Conservation (phyloP, 1,140 invertebrate genomes). For the Diorhabda carinulata region DNA sequence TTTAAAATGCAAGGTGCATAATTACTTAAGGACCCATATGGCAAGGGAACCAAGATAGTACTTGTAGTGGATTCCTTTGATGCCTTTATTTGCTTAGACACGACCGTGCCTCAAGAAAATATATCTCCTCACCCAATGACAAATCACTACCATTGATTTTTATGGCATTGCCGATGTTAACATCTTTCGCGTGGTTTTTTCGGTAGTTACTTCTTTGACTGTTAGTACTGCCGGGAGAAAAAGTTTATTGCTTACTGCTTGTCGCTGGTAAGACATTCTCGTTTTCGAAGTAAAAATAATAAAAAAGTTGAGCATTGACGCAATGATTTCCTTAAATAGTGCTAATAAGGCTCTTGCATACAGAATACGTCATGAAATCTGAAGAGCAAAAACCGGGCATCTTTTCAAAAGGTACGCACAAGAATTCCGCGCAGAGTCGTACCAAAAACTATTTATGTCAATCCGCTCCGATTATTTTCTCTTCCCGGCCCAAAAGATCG, state of each 20-base stretch:
- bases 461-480: background rate
- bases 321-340: constrained; percentile 41
- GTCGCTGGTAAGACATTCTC: constrained; percentile 30
- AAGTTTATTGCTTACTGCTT: constrained; percentile 35
- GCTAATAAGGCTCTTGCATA: constrained; percentile 39
- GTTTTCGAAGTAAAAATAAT: constrained; percentile 29
- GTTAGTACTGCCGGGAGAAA: constrained; percentile 21
- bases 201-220: constrained; percentile 13
- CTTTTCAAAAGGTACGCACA: constrained; percentile 32
- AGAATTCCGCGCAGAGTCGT: constrained; percentile 24
- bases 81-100: constrained; percentile 18
- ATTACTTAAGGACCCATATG: constrained; percentile 14
- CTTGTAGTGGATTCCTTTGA: constrained; percentile 16
- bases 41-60: constrained; percentile 10
- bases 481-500: background rate
- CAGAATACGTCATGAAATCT: constrained; percentile 43
- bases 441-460: background rate
- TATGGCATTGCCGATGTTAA: constrained; percentile 24
- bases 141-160: constrained; percentile 27
- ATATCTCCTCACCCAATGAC: constrained; percentile 17
- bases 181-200: constrained; percentile 22
- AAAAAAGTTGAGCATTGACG: constrained; percentile 36
- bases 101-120: background rate
- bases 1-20: constrained; percentile 14
- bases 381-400: constrained; percentile 38